Conservation (phyloP, 2,888 invertebrate genomes). For the Micoletzkya japonica region DNA sequence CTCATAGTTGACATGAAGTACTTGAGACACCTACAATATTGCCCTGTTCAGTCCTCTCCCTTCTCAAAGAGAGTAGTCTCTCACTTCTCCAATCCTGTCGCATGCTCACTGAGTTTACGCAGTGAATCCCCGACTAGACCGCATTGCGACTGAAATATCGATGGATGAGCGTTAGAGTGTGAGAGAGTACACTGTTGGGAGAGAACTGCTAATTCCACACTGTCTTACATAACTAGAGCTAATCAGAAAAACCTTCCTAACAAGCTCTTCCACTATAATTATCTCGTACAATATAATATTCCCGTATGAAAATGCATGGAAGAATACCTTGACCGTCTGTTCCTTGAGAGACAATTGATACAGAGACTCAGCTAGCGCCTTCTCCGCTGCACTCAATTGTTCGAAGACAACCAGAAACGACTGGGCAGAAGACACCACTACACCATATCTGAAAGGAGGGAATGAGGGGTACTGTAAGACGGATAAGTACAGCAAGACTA, state of each 20-base stretch:
- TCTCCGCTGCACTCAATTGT: constrained; percentile 82
- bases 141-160: constrained; percentile 88
- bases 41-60: constrained; percentile 54
- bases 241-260: too few species aligned
- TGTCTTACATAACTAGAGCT: too few species aligned
- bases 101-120: constrained; percentile 66
- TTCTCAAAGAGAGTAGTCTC: constrained; percentile 52
- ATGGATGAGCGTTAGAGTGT: constrained; percentile 92
- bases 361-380: constrained; percentile 88
- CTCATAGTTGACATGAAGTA: constrained; percentile 94
- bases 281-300: too few species aligned
- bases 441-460: constrained; percentile 67
- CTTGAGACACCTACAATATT: constrained; percentile 65
- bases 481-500: background rate
- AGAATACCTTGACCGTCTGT: constrained; percentile 78
- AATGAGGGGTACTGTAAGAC: background rate
- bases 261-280: too few species aligned
- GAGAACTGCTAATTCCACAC: too few species aligned
- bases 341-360: constrained; percentile 93
- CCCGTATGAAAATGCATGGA: too few species aligned
- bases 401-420: constrained; percentile 86
- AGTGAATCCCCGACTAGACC: constrained; percentile 90
- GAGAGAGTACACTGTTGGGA: too few species aligned
- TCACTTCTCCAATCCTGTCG: constrained; percentile 41
- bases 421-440: constrained; percentile 82